Base-by-base conservation (phyloP, 1,140 invertebrate genomes). In the Pemphigus obesinymphae region DNA sequence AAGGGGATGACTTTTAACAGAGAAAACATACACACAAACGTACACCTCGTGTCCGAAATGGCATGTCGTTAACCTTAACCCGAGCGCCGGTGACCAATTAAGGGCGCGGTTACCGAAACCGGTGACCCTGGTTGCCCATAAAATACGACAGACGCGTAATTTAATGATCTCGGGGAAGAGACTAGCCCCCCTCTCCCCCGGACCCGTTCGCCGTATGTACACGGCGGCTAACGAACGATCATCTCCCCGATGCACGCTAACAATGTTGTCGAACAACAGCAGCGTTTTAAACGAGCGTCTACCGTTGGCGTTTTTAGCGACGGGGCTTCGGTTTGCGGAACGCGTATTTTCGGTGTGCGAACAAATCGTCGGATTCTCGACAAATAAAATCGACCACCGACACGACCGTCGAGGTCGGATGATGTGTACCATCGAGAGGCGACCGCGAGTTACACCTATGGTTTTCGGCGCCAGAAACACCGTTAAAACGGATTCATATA, bases 1-100 rank as follows among this genome's bases (percentile, higher is more conserved):
- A 45, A 70, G 68, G 68, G 68, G 68, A 70, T 43, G 68, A 70
- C 68, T 70, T 43, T 70, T 70, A 78, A 78, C 75, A 58, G 75
- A 58, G 75, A 78, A 58, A 58, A 78, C 68, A 58, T 55, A 75
- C 50, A 34, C 45, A 53, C 45, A 53, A 31, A 58, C 75, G 53
- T n/a, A 58, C 75, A 78, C 75, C 75, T 78, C 75, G n/a, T 78
- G 75, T 78, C 50, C 48, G 75, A 37, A 78, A 78, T 78, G 50
- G 75, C 53, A 53, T 78, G 75, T 78, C 75, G 75, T 78, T 78
- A 78, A 78, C 75, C 75, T 78, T 37, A 78, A 78, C 75, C 75
- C 75, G 75, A 29, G 75, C 61, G 53, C 53, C 75, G 75, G 75
- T 78, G 75, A 78, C 75, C 75, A 78, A 78, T 78, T 78, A 78